Percentiles rank a stretch among this genome's conserved stretches.
Evolutionary conservation across 2,113 vertebrate species (phyloP).

Genomic region (Toxostoma redivivum): DNA sequence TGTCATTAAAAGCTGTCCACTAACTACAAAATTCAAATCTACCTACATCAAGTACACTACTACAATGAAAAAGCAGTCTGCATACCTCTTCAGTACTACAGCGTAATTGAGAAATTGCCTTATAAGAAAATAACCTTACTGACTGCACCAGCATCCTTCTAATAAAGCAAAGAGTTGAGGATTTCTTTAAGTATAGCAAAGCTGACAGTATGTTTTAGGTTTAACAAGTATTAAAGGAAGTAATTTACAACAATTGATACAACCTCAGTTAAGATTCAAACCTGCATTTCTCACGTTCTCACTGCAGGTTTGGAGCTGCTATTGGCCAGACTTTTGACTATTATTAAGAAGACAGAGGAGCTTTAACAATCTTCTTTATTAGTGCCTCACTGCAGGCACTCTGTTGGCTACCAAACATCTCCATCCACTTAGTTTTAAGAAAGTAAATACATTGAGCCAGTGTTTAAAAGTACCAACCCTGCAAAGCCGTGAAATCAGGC

Average conservation of each 20-base stretch:
- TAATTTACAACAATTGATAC: conserved; percentile 35
- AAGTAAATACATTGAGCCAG: conserved; percentile 60
- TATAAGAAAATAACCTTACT: conserved; percentile 8
- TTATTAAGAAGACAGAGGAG: conserved; percentile 46
- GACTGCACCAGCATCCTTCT: conserved; percentile 33
- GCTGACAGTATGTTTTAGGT: conserved; percentile 23
- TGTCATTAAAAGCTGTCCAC: conserved; percentile 5
- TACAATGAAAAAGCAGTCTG: conserved; percentile 15
- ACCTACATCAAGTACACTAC: neutral
- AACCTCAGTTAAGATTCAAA: conserved; percentile 42
- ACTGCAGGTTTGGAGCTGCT: conserved; percentile 49
- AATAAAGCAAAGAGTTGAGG: conserved; percentile 16
- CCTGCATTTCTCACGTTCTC: conserved; percentile 45
- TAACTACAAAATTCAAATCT: conserved; percentile 14
- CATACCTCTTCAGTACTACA: conserved; percentile 10
- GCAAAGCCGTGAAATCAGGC: conserved; percentile 64
- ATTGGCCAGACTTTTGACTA: conserved; percentile 39
- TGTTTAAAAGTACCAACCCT: conserved; percentile 58
- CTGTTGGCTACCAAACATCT: conserved; percentile 61
- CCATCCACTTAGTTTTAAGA: conserved; percentile 61
- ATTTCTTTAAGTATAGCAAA: conserved; percentile 32
- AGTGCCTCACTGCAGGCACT: conserved; percentile 63
- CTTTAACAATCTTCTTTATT: conserved; percentile 60
- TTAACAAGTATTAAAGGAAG: neutral
- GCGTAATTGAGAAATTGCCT: conserved; percentile 1